Conservation (phyloP, 2,797 vertebrate species). For the Thamnophis elegans region DNA sequence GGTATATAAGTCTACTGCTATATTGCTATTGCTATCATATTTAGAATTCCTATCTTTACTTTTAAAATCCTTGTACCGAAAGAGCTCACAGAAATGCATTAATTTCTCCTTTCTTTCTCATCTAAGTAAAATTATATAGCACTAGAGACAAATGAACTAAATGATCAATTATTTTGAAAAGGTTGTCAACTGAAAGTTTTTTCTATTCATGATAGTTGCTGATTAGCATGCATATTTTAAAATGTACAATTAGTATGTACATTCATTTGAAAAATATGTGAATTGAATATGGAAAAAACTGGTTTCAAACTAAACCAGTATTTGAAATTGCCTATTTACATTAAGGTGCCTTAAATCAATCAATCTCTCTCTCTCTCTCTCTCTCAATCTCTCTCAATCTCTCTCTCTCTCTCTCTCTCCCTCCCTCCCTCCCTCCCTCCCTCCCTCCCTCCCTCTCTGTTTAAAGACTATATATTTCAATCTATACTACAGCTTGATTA, state of each 20-base stretch:
- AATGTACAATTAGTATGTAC: neutral
- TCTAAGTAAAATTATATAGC: neutral
- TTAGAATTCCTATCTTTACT: too few species aligned
- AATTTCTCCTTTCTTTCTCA: neutral
- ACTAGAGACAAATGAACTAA: neutral
- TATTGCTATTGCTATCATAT: too few species aligned
- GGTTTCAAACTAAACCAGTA: neutral
- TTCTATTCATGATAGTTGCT: neutral
- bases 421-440: rapidly evolving
- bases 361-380: neutral
- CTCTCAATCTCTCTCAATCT: too few species aligned
- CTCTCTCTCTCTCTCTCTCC: too few species aligned
- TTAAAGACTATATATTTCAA: neutral
- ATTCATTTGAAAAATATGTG: neutral
- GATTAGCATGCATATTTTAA: slow-evolving; percentile 14
- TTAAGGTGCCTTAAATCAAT: neutral
- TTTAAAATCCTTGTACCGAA: neutral
- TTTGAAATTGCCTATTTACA: neutral
- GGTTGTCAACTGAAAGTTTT: slow-evolving; percentile 2
- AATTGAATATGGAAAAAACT: neutral
- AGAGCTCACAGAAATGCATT: neutral
- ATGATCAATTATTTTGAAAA: neutral
- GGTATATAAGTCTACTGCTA: too few species aligned
- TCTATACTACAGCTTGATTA: neutral
- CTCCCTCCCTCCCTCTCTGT: too few species aligned